Evolutionary conservation across 2,113 vertebrate genomes (phyloP), one percentile per base, ranked within the genome.

Genomic region (Cebidichthys violaceus): DNA sequence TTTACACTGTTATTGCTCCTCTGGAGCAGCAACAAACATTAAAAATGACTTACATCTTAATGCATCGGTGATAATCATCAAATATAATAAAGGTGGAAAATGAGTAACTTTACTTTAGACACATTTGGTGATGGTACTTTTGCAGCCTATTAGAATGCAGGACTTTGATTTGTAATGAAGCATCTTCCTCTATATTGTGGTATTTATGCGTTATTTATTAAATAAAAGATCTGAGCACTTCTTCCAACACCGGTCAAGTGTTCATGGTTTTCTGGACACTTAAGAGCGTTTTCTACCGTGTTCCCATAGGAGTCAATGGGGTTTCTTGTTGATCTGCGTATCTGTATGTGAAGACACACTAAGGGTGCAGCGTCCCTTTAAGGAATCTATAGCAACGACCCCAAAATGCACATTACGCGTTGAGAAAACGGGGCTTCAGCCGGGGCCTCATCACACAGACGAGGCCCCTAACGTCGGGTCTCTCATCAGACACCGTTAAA

Each of bases 281-380:
- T 45, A 45, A 14, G n/a, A 31, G 14, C 55, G n/a, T 29, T 45
- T 52, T 2, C 14, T 9, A 15, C 2, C 8, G 22, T 24, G 60
- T 4, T 33, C 20, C 62, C 31, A 9, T 10, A 60, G 29, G 22
- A 22, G 6, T 22, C 15, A 27, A 4, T 6, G 52, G 35, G 4
- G 9, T 15, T 3, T 13, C 10, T 22, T n/a, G 31, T 27, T 5
- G n/a, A 6, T 9, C 2, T 2, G 2, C 27, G 8, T 24, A 6
- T 33, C 13, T 29, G 5, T 31, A 35, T 7, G 24, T 1, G 27
- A n/a, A 7, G n/a, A 35, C 18, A 15, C 4, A 55, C 2, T 6
- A 27, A 31, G 8, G 55, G 66, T 35, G 79, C 67, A 41, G 0
- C 43, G 79, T 20, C 84, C 73, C 83, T 89, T 89, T 90, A 85